These are phyloP conservation scores for Notoglanidium macrostoma DNA, from an alignment of 2,797 vertebrate genomes.

Conservation along the genomic window DNA sequence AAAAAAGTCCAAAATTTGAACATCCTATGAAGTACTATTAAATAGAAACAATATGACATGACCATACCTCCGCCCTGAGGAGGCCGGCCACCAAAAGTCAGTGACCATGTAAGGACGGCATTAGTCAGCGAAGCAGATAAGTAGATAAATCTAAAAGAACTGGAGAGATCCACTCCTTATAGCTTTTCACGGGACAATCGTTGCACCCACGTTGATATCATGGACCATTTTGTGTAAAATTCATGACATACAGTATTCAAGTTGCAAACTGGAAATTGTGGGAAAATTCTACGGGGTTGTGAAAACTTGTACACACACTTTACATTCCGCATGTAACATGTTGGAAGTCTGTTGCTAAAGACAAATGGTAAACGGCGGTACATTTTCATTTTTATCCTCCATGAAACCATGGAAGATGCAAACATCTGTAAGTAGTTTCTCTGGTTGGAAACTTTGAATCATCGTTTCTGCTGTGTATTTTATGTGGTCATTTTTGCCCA, in stretches of 20 bases:
- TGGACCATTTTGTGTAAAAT: background rate
- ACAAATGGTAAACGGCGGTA: background rate
- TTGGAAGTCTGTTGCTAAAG: background rate
- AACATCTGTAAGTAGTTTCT: background rate
- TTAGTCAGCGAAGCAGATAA: background rate
- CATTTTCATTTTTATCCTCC: background rate
- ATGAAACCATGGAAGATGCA: too few species aligned
- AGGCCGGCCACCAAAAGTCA: background rate
- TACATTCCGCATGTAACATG: background rate
- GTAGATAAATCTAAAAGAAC: background rate
- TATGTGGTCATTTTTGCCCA: background rate
- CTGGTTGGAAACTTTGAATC: background rate
- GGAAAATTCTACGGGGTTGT: background rate
- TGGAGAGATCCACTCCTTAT: background rate
- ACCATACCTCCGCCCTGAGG: too few species aligned
- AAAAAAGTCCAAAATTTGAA: background rate
- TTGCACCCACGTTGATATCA: background rate
- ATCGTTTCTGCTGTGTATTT: background rate
- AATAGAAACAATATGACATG: background rate
- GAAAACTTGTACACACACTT: background rate
- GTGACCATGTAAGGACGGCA: background rate
- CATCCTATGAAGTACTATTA: background rate
- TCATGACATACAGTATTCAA: background rate
- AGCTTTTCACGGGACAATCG: background rate
- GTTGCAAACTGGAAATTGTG: background rate